Evolutionary conservation across 2,888 invertebrate genomes (phyloP), one percentile per base, ranked within the genome.

Genomic region (Griposia aprilina): DNA sequence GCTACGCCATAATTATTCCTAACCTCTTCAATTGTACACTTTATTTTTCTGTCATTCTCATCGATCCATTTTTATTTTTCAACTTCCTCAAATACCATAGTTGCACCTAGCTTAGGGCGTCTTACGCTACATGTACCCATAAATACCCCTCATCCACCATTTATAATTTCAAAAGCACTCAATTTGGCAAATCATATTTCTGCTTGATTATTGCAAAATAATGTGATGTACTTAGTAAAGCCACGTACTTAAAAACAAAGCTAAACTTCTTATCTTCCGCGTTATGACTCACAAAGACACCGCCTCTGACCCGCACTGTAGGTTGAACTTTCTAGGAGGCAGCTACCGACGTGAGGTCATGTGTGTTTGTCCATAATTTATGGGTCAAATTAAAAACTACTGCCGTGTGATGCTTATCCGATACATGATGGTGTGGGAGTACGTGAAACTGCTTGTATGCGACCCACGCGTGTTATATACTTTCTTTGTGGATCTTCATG

Each of bases 271-370:
- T 41, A 45, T 80, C 67, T 80, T 57, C 73, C 50, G 45, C n/a
- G 52, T 30, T 67, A 80, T 78, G 85, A 83, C 2, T 78, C 63
- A 81, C 88, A 88, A 88, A 90, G 90, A 74, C 45, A 66, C 85
- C 87, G 87, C 87, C 78, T 71, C 20, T 87, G 89, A 87, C 90
- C 84, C 67, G 73, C 10, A 63, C 74, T 82, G 72, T 70, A 76
- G 69, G 86, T 86, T 85, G 84, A 86, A 88, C 90, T 91, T 91
- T 91, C 90, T 91, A 91, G 78, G 83, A 82, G 80, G 87, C 81
- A 85, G 91, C 89, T 77, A 83, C 70, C 68, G 71, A 88, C 88
- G 89, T 88, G 88, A 83, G 89, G 88, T 88, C 90, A 82, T 15
- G 65, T 76, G 73, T 82, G 72, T 88, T 84, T 81, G 36, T 66